Base-by-base conservation (phyloP, 2,113 vertebrate genomes). In the Notarius lentiginosus region DNA sequence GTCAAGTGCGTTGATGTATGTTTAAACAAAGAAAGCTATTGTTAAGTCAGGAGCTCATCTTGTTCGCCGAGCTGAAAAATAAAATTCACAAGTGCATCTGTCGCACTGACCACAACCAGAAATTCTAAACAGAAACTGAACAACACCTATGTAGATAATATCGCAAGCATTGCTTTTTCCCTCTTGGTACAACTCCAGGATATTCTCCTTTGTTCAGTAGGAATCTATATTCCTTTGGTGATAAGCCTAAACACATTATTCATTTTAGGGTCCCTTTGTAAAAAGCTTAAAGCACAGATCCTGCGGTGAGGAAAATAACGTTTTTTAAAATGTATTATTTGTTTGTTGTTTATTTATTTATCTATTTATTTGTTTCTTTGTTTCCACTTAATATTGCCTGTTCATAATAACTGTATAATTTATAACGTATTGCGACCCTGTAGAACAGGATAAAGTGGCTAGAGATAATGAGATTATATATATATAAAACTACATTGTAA, bases 191-290 rank as follows among this genome's bases (percentile, higher is more conserved):
- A 84, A 84, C 49, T 86, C 79, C 86, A 88, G 87, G 84, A 76
- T 90, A 82, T 87, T 84, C 81, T 89, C 79, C 61, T 87, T 87
- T 87, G 89, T 82, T 90, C 88, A 84, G 87, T 87, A 87, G 84
- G 91, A 88, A 91, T 91, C 88, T 91, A 91, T 92, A 92, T 84
- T 88, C 87, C 87, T 87, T 82, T 82, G 63, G 86, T 90, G 91
- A 91, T 92, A 91, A 91, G 84, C 89, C 66, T 89, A 90, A 76
- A 86, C 85, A 89, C 90, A 91, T 92, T 92, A 90, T 68, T 92
- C 90, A 91, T 92, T 89, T 91, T 86, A 90, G 86, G 89, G 79
- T 84, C 77, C 34, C 65, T 75, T 84, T 89, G 87, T 90, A 90
- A 91, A 90, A 92, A 91, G 91, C 84, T 65, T 86, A 84, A 79